Conservation (phyloP, 2,113 vertebrate species). For the Mystacornis crossleyi region DNA sequence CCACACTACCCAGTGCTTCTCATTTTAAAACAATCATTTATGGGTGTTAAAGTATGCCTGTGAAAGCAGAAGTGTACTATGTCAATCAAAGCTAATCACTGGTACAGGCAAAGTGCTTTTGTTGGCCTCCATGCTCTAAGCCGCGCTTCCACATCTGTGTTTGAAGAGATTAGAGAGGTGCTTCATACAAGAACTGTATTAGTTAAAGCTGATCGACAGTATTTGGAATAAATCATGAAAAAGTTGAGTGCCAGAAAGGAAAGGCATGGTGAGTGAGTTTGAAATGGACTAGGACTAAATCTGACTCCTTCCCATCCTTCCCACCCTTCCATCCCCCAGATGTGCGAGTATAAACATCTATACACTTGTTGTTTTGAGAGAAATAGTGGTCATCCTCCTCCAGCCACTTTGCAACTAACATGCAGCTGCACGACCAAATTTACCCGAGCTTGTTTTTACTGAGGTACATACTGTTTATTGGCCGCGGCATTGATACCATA, state of each 20-base stretch:
- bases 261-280: constrained; percentile 47
- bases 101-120: constrained; percentile 81
- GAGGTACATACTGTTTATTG: background rate
- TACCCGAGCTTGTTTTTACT: background rate
- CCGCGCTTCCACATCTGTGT: constrained; percentile 81
- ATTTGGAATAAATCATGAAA: constrained; percentile 78
- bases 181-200: constrained; percentile 83
- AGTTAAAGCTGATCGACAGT: constrained; percentile 82
- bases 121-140: constrained; percentile 82
- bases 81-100: constrained; percentile 86
- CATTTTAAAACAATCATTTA: constrained; percentile 78
- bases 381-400: background rate
- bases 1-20: constrained; percentile 56
- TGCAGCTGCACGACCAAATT: background rate
- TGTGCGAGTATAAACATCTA: background rate
- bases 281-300: constrained; percentile 47
- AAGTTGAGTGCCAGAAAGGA: constrained; percentile 76
- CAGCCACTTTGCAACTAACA: background rate
- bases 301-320: background rate
- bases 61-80: constrained; percentile 76
- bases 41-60: constrained; percentile 74
- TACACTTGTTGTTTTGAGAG: background rate
- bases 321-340: background rate
- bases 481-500: background rate
- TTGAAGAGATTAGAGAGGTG: constrained; percentile 85